Evolutionary conservation across 2,113 vertebrate species (phyloP).

Genomic region (Lophius piscatorius): DNA sequence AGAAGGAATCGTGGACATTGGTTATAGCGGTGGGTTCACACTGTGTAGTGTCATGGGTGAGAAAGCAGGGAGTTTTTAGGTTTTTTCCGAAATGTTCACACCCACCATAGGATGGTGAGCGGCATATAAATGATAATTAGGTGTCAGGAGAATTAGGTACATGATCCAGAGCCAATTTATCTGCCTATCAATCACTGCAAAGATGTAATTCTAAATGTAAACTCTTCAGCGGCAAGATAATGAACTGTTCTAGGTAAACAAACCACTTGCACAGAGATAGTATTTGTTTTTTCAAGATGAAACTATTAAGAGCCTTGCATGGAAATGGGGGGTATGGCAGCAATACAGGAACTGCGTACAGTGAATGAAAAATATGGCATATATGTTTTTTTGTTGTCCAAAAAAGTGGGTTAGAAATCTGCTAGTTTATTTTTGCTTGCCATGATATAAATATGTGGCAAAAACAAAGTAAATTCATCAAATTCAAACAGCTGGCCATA

Average conservation of each 20-base stretch:
- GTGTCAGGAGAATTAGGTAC: conserved; percentile 9
- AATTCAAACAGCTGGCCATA: too few species aligned
- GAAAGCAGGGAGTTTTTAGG: conserved; percentile 15
- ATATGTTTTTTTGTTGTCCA: too few species aligned
- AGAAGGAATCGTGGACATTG: conserved; percentile 23
- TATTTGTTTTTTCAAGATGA: conserved; percentile 3
- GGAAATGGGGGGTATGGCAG: neutral
- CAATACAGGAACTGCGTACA: neutral
- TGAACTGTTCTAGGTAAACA: neutral
- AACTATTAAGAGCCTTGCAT: neutral
- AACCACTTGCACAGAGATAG: neutral
- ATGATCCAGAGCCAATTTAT: conserved; percentile 9
- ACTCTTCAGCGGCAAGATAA: neutral
- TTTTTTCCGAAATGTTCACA: conserved; percentile 38
- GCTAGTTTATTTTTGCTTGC: too few species aligned
- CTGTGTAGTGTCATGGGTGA: neutral
- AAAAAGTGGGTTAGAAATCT: too few species aligned
- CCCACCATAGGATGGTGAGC: conserved; percentile 19
- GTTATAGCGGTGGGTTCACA: conserved; percentile 32
- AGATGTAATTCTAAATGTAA: conserved; percentile 10
- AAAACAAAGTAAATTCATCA: too few species aligned
- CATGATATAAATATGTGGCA: too few species aligned
- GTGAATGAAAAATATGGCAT: neutral
- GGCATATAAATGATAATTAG: conserved; percentile 5
- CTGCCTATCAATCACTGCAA: conserved; percentile 27